Evolutionary conservation across 2,113 vertebrate species (phyloP).

Genomic region (Phasianus colchicus): DNA sequence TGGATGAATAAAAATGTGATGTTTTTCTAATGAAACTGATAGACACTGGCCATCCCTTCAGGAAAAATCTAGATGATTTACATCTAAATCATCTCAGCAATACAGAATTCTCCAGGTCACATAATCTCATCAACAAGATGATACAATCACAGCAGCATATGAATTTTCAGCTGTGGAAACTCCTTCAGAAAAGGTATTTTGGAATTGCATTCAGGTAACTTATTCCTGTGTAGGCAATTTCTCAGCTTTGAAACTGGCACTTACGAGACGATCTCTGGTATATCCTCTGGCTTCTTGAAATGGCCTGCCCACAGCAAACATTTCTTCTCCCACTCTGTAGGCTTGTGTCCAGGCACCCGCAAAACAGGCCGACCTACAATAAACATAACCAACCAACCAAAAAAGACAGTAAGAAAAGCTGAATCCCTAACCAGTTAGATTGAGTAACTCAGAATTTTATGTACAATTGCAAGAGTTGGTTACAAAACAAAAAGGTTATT

Average conservation of each 20-base stretch:
- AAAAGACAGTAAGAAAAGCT: not conserved
- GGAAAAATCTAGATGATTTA: not conserved
- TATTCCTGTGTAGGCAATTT: not conserved
- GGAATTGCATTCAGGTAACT: not conserved
- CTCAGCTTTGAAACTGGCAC: conserved; percentile 57
- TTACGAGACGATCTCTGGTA: conserved; percentile 92
- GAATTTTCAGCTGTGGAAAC: not conserved
- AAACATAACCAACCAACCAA: not conserved
- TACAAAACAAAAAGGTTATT: not conserved
- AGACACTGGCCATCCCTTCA: not conserved
- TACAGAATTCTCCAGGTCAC: not conserved
- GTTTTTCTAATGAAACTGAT: not conserved
- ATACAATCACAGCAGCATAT: not conserved
- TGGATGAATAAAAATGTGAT: not conserved
- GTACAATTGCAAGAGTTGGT: not conserved
- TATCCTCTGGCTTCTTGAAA: conserved; percentile 89
- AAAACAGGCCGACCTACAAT: conserved; percentile 60
- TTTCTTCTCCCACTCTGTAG: conserved; percentile 84
- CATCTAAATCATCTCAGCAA: not conserved
- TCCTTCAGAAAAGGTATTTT: not conserved
- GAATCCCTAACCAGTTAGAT: not conserved
- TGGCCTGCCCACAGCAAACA: conserved; percentile 90
- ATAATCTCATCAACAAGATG: not conserved
- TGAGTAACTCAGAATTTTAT: not conserved
- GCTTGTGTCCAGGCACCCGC: conserved; percentile 83